These are phyloP conservation scores for Amphiduros pacificus DNA, from an alignment of 2,888 invertebrate species.

Conservation along the genomic window DNA sequence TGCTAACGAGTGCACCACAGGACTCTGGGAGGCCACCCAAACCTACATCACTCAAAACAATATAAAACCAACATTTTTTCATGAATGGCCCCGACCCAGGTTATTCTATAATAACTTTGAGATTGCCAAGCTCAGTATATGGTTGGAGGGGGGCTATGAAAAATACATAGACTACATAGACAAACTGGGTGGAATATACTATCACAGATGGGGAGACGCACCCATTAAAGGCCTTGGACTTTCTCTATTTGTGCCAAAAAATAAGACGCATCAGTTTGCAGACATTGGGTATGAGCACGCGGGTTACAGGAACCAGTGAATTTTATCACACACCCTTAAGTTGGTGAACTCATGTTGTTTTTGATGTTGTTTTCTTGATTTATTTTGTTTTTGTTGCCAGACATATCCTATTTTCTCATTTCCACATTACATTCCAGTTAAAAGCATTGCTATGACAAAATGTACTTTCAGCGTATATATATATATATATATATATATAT, in stretches of 20 bases:
- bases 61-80: slow-evolving; percentile 19
- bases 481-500: too few species aligned
- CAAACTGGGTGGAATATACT: slow-evolving; percentile 30
- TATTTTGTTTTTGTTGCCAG: too few species aligned
- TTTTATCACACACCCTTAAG: too few species aligned
- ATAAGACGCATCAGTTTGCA: background rate
- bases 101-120: slow-evolving; percentile 35
- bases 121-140: slow-evolving; percentile 25
- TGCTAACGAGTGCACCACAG: slow-evolving; percentile 13
- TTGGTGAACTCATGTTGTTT: too few species aligned
- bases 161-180: slow-evolving; percentile 28
- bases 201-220: slow-evolving; percentile 1
- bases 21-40: slow-evolving; percentile 28
- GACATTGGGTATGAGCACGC: background rate
- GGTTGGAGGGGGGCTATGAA: slow-evolving; percentile 24
- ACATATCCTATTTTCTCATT: too few species aligned
- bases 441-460: too few species aligned
- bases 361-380: too few species aligned
- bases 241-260: background rate
- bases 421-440: too few species aligned
- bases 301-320: background rate
- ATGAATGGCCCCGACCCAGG: slow-evolving; percentile 20
- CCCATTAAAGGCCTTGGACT: background rate
- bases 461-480: too few species aligned
- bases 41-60: slow-evolving; percentile 14